Percentiles rank a stretch among this genome's conserved stretches.
phyloP scores from a whole-genome alignment of 2,113 vertebrate species.

The Helogale parvula region DNA sequence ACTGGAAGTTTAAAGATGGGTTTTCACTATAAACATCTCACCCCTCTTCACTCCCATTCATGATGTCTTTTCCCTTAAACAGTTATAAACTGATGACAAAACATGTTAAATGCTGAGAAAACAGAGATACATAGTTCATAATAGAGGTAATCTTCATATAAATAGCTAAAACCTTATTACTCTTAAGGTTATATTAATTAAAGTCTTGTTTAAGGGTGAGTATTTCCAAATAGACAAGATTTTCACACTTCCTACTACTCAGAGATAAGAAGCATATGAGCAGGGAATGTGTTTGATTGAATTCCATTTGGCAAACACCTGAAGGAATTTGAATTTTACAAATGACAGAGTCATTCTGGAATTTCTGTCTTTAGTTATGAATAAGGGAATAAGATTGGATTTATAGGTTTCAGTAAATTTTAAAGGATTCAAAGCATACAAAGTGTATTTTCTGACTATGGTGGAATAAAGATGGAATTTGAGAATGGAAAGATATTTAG shows the following conservation, averaged over 20 bases:
- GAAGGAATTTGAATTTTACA: background rate
- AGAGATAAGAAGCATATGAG: background rate
- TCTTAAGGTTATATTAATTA: background rate
- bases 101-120: background rate
- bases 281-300: background rate
- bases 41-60: background rate
- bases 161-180: background rate
- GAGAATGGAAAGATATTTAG: background rate
- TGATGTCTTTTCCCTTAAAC: background rate
- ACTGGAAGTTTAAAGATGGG: background rate
- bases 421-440: background rate
- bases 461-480: background rate
- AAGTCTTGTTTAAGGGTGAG: background rate
- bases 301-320: background rate
- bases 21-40: background rate
- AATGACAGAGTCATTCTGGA: background rate
- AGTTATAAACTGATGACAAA: background rate
- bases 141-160: background rate
- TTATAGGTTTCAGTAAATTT: conserved; percentile 16
- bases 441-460: background rate
- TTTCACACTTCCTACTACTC: background rate
- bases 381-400: background rate
- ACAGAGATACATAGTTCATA: background rate
- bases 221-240: background rate
- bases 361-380: background rate